Percentiles rank a stretch among this genome's conserved stretches.
Conservation (phyloP, 1,140 invertebrate species). For the Hirudo medicinalis region DNA sequence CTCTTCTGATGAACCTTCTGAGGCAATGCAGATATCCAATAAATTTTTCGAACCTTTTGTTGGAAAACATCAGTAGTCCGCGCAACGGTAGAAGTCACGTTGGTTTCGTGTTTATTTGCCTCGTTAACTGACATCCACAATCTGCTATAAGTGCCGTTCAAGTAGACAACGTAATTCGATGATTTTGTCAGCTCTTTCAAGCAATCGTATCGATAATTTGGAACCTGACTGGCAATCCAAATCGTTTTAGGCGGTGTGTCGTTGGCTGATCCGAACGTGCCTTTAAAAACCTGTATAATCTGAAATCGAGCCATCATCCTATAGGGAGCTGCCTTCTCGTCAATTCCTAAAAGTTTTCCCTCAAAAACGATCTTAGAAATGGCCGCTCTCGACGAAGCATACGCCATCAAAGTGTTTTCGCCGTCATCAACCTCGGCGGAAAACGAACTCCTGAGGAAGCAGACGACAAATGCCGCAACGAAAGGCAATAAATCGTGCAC, state of each 20-base stretch:
- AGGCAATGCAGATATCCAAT: neutral
- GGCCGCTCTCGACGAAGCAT: conserved; percentile 4
- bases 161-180: conserved; percentile 3
- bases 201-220: neutral
- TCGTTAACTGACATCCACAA: neutral
- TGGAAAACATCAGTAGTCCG: no score
- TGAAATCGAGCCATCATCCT: neutral
- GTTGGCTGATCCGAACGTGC: neutral
- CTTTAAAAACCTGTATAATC: neutral
- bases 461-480: no score
- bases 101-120: neutral
- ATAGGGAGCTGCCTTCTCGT: neutral
- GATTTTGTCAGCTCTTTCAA: neutral
- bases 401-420: neutral
- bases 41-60: conserved; percentile 1
- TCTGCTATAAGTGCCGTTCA: neutral
- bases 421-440: neutral
- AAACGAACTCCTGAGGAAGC: no score
- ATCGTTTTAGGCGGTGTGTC: neutral
- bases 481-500: no score
- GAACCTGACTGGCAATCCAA: neutral
- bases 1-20: neutral
- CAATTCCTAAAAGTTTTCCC: neutral
- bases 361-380: conserved; percentile 5
- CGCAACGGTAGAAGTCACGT: neutral